Evolutionary conservation across 2,797 vertebrate species (phyloP).

Genomic region (Peromyscus attwateri): DNA sequence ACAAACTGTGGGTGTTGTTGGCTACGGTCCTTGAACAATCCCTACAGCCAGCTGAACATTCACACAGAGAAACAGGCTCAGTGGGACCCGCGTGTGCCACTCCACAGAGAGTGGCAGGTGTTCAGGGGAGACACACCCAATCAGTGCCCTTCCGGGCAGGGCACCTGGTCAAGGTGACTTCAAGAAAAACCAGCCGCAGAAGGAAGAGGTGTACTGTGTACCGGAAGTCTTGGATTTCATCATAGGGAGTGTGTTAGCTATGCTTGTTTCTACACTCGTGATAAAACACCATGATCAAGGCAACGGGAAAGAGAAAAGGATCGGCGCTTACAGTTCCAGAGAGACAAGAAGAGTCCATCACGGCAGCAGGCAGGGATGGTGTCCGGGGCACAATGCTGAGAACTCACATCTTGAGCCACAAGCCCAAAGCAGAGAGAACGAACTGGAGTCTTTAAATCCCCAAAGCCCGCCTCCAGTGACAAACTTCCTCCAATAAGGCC

Average conservation of each 20-base stretch:
- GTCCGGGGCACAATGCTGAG: background rate
- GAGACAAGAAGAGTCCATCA: background rate
- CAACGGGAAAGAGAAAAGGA: background rate
- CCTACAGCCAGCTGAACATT: slow-evolving; percentile 82
- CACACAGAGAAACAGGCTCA: slow-evolving; percentile 72
- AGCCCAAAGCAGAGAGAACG: background rate
- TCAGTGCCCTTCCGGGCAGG: background rate
- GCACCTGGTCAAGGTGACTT: accelerated
- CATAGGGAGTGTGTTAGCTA: accelerated
- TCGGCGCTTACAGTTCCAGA: background rate
- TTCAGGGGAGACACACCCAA: background rate
- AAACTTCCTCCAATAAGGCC: background rate
- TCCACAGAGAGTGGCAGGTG: background rate
- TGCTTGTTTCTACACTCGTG: background rate
- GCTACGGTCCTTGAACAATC: slow-evolving; percentile 75
- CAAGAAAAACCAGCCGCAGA: accelerated
- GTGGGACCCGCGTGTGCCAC: background rate
- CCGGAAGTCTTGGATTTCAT: background rate
- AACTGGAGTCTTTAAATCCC: background rate
- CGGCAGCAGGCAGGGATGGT: background rate
- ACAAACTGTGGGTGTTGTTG: slow-evolving; percentile 83
- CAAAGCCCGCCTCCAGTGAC: background rate
- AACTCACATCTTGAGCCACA: background rate
- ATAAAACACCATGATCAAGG: background rate
- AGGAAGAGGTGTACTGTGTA: accelerated